Conservation (phyloP, 2,113 vertebrate species). For the Maccullochella peelii region DNA sequence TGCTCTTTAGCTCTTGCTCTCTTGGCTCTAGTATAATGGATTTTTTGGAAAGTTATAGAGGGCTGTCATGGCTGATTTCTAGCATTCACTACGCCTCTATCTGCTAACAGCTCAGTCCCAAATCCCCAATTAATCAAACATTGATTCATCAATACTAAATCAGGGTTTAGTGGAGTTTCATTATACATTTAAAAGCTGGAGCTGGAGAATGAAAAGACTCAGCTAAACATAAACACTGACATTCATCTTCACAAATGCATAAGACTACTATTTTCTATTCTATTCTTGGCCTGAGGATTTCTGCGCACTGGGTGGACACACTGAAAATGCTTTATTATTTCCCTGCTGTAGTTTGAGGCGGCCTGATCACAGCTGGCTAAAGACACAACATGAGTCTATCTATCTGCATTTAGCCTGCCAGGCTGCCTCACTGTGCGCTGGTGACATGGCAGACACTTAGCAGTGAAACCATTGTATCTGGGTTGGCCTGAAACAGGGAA, state of each 20-base stretch:
- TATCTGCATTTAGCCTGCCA: slow-evolving; percentile 47
- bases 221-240: slow-evolving; percentile 12
- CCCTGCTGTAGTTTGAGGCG: slow-evolving; percentile 40
- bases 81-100: slow-evolving; percentile 21
- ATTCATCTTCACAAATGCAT: slow-evolving; percentile 5
- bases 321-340: slow-evolving; percentile 47
- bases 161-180: slow-evolving; percentile 22
- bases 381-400: slow-evolving; percentile 52
- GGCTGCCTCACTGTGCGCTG: slow-evolving; percentile 30
- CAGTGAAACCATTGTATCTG: slow-evolving; percentile 32
- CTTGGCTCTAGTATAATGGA: slow-evolving; percentile 29
- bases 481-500: slow-evolving; percentile 47
- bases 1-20: slow-evolving; percentile 35
- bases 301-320: slow-evolving; percentile 12
- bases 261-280: not conserved
- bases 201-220: not conserved
- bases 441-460: slow-evolving; percentile 50
- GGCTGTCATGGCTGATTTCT: slow-evolving; percentile 19
- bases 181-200: slow-evolving; percentile 30
- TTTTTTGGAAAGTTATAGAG: slow-evolving; percentile 31
- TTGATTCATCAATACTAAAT: slow-evolving; percentile 46
- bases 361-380: slow-evolving; percentile 53
- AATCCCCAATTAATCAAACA: slow-evolving; percentile 42
- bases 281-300: not conserved
- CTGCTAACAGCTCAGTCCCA: slow-evolving; percentile 33